Evolutionary conservation across 2,888 invertebrate genomes (phyloP).

Genomic region (Mystacides longicornis): DNA sequence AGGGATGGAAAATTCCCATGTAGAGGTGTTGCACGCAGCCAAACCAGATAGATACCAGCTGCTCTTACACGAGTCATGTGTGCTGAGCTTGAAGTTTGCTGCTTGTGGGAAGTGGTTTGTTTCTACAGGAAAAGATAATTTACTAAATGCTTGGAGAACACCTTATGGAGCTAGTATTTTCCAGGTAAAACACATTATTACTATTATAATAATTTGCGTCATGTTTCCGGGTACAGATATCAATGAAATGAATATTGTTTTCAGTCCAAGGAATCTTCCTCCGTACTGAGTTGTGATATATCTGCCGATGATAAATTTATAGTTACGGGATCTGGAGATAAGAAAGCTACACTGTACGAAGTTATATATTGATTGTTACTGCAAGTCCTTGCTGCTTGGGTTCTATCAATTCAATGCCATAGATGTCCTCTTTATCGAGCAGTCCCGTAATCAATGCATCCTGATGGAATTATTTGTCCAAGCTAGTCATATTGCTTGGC

Average conservation of each 20-base stretch:
- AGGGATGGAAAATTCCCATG: conserved; percentile 97
- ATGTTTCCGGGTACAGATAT: not conserved
- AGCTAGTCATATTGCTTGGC: too few relatives aligned
- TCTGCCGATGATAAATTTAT: conserved; percentile 97
- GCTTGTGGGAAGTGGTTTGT: conserved; percentile 98
- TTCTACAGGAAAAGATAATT: conserved; percentile 96
- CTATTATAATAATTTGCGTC: not conserved
- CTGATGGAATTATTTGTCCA: too few relatives aligned
- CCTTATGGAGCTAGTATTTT: conserved; percentile 98
- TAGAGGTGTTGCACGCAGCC: conserved; percentile 85
- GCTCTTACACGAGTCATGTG: conserved; percentile 93
- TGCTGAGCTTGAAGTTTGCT: conserved; percentile 90
- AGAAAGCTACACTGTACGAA: conserved; percentile 96
- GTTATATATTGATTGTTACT: conserved; percentile 65
- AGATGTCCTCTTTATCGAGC: too few relatives aligned
- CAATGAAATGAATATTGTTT: conserved; percentile 34
- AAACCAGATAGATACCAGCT: conserved; percentile 95
- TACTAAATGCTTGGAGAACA: conserved; percentile 95
- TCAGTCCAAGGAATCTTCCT: conserved; percentile 92
- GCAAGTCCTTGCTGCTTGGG: conserved; percentile 1
- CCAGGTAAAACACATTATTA: too few relatives aligned
- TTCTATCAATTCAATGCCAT: too few relatives aligned
- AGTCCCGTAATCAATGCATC: too few relatives aligned
- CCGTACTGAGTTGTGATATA: conserved; percentile 97
- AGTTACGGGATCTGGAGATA: conserved; percentile 96